Evolutionary conservation across 2,888 invertebrate genomes (phyloP).

Genomic region (Melieria crassipennis): DNA sequence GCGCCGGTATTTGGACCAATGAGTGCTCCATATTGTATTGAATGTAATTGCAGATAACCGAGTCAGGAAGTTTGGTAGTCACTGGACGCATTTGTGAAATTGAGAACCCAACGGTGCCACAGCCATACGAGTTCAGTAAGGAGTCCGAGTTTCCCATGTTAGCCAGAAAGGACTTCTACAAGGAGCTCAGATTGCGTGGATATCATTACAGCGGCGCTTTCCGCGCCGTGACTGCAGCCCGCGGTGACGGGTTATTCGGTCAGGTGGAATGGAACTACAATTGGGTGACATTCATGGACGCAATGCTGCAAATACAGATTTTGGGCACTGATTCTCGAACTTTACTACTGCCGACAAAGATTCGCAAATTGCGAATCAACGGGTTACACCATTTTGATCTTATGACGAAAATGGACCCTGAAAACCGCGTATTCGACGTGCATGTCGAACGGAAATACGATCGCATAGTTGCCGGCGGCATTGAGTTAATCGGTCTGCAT

Average conservation of each 20-base stretch:
- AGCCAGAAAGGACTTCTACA: conserved; percentile 74
- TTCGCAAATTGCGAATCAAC: conserved; percentile 77
- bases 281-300: conserved; percentile 90
- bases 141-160: conserved; percentile 60
- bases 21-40: background rate
- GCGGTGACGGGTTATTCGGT: conserved; percentile 60
- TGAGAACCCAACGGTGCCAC: conserved; percentile 48
- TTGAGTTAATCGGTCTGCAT: conserved; percentile 80
- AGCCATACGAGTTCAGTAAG: conserved; percentile 43
- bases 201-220: conserved; percentile 70
- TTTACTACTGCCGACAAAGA: conserved; percentile 79
- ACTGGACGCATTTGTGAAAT: conserved; percentile 73
- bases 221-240: conserved; percentile 54
- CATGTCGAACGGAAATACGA: conserved; percentile 53
- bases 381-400: conserved; percentile 71
- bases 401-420: conserved; percentile 63
- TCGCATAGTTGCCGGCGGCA: conserved; percentile 74
- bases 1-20: background rate
- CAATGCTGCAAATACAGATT: conserved; percentile 85
- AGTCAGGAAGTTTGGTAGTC: conserved; percentile 75
- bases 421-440: conserved; percentile 58
- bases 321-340: conserved; percentile 75
- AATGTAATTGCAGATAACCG: conserved; percentile 68
- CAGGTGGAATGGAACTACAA: conserved; percentile 76
- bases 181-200: conserved; percentile 76